Conservation (phyloP, 2,113 vertebrate species). For the Pelodiscus sinensis region DNA sequence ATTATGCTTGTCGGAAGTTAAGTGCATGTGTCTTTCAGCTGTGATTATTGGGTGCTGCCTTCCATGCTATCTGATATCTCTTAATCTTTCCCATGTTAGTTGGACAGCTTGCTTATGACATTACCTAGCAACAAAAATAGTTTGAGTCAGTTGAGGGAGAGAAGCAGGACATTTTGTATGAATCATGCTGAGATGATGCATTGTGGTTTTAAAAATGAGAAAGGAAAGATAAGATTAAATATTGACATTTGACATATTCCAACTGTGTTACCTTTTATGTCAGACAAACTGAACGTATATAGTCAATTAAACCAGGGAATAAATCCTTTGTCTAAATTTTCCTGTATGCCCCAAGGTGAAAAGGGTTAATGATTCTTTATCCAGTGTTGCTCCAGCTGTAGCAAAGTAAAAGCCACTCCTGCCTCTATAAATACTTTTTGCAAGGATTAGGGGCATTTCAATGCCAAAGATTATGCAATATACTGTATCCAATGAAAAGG, state of each 20-base stretch:
- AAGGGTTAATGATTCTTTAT: neutral
- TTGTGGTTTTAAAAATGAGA: conserved; percentile 62
- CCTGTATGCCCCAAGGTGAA: neutral
- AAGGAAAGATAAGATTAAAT: conserved; percentile 72
- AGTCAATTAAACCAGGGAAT: conserved; percentile 51
- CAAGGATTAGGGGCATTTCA: neutral
- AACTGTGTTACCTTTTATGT: conserved; percentile 67
- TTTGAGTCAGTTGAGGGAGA: conserved; percentile 45
- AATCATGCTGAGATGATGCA: conserved; percentile 59
- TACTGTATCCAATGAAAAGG: neutral
- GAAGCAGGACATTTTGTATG: conserved; percentile 44
- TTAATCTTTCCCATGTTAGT: conserved; percentile 46
- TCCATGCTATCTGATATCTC: conserved; percentile 61
- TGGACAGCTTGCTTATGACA: conserved; percentile 59
- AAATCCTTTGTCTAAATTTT: conserved; percentile 41
- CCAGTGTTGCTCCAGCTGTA: neutral
- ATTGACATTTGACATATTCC: conserved; percentile 63
- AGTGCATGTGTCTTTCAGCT: conserved; percentile 30
- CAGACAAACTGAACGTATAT: conserved; percentile 49
- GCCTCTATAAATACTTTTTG: neutral
- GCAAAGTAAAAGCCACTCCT: neutral
- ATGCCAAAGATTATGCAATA: neutral
- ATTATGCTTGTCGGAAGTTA: conserved; percentile 51
- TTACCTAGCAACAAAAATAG: conserved; percentile 71
- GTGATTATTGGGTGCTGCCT: conserved; percentile 48